phyloP scores from a whole-genome alignment of 2,797 vertebrate species.

The Champsocephalus esox region DNA sequence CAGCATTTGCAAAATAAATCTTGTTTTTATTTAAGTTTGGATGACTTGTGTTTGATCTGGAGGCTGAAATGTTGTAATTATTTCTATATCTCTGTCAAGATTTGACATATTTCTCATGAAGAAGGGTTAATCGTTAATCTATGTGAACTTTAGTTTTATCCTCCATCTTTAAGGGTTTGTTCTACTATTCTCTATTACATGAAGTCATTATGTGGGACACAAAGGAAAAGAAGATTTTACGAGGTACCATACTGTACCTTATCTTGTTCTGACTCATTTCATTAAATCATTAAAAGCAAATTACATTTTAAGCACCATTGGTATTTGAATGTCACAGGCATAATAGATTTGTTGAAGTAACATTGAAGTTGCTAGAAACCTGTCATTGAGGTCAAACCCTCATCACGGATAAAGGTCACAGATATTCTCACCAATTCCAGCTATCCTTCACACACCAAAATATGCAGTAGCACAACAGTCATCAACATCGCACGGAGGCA shows the following conservation, averaged over 20 bases:
- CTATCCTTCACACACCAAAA: conserved; percentile 50
- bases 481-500: conserved; percentile 73
- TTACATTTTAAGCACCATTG: conserved; percentile 61
- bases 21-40: conserved; percentile 55
- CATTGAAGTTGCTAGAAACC: conserved; percentile 51
- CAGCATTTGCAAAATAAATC: conserved; percentile 49
- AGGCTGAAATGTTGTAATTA: conserved; percentile 35
- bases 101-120: conserved; percentile 8
- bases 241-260: conserved; percentile 41
- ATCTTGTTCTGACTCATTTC: conserved; percentile 57
- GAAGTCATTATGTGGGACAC: conserved; percentile 56
- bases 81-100: background rate
- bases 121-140: conserved; percentile 30
- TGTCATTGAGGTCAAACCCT: conserved; percentile 58
- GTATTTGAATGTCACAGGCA: conserved; percentile 67
- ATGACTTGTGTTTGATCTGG: conserved; percentile 48
- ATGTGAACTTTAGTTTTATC: conserved; percentile 32
- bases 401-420: conserved; percentile 54
- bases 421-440: conserved; percentile 45
- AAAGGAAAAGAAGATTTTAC: conserved; percentile 67
- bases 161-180: conserved; percentile 32
- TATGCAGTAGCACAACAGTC: conserved; percentile 61
- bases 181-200: conserved; percentile 42
- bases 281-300: conserved; percentile 76
- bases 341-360: conserved; percentile 64